Conservation (phyloP, 2,113 vertebrate genomes). For the Hepsetus odoe region DNA sequence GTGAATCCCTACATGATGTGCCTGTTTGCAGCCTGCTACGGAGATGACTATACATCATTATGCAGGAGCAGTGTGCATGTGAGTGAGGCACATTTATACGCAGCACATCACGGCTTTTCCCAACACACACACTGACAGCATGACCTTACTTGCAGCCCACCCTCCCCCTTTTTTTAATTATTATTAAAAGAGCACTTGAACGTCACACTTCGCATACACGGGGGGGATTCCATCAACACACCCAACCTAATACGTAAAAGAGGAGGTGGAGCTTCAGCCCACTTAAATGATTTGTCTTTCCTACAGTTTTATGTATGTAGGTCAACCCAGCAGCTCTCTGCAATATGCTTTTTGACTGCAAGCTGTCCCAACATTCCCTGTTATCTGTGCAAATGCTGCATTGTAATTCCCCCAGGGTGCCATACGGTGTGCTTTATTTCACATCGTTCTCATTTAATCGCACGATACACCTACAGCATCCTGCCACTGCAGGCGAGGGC, state of each 20-base stretch:
- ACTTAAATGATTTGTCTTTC: constrained; percentile 15
- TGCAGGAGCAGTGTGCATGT: background rate
- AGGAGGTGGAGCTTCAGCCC: background rate
- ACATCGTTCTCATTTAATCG: background rate
- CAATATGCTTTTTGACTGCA: background rate
- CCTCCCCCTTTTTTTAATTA: background rate
- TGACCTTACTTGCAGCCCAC: background rate
- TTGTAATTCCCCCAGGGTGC: background rate
- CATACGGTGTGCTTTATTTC: background rate
- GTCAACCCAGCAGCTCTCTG: background rate
- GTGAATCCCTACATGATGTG: constrained; percentile 8
- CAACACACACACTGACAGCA: background rate
- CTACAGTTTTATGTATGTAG: background rate
- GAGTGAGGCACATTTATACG: background rate
- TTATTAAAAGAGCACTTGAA: background rate
- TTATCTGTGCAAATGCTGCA: background rate
- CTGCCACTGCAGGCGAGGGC: background rate
- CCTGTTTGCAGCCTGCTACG: constrained; percentile 10
- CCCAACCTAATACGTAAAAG: background rate
- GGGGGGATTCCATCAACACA: constrained; percentile 6
- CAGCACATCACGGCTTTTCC: constrained; percentile 22
- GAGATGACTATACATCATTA: constrained; percentile 10
- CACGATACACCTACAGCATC: background rate
- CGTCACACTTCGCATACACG: background rate
- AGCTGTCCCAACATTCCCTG: background rate